A percentile compares a stretch with the other conserved stretches of the same genome.
Evolutionary conservation across 2,113 vertebrate species (phyloP).

Genomic region (Pogonocichla stellata): DNA sequence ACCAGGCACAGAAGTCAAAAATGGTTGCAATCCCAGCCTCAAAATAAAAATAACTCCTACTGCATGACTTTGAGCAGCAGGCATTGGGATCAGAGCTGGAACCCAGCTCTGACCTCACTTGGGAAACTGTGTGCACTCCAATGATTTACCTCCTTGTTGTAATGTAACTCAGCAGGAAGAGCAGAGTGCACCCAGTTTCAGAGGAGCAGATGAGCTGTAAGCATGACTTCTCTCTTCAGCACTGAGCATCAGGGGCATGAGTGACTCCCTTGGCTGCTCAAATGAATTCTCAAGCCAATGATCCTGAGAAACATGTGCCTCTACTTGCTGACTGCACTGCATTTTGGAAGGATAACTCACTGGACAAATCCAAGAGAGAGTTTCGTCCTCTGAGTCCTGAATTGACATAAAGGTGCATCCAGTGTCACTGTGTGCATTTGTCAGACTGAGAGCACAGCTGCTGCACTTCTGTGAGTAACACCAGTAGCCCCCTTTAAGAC

Average conservation of each 20-base stretch:
- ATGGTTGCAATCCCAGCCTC: neutral
- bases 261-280: neutral
- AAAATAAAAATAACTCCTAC: neutral
- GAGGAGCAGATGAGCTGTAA: neutral
- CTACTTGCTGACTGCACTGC: neutral
- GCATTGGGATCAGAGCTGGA: neutral
- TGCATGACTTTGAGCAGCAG: neutral
- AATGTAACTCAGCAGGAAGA: neutral
- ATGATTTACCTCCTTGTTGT: neutral
- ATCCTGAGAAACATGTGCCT: neutral
- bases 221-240: neutral
- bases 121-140: neutral
- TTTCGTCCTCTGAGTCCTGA: neutral
- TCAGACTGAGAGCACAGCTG: neutral
- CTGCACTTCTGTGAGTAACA: neutral
- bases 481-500: neutral
- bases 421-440: neutral
- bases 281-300: neutral
- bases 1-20: neutral
- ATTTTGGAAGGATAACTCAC: neutral
- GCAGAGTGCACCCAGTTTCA: neutral
- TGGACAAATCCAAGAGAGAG: neutral
- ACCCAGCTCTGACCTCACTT: neutral
- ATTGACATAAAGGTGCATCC: neutral
- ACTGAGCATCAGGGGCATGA: neutral